Conservation (phyloP, 2,113 vertebrate genomes). For the Malurus melanocephalus region DNA sequence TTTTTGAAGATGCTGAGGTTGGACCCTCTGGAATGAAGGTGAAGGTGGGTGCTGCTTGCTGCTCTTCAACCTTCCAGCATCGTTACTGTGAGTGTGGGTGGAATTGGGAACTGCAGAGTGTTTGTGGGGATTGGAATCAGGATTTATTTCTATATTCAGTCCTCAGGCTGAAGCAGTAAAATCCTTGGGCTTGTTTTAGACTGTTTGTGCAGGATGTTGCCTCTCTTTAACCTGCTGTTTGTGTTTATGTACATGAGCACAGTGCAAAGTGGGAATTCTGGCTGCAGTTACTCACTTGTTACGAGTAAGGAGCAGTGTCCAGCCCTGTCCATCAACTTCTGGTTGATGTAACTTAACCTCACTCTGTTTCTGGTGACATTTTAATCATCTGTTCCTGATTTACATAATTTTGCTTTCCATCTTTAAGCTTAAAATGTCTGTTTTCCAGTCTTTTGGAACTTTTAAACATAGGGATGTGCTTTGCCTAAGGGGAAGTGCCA, state of each 20-base stretch:
- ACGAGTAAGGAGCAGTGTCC: neutral
- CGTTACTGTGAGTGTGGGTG: accelerated
- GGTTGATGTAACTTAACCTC: neutral
- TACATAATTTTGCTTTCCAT: neutral
- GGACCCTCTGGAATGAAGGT: neutral
- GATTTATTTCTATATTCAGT: neutral
- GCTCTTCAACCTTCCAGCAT: neutral
- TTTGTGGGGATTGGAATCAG: neutral
- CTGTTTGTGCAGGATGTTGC: neutral
- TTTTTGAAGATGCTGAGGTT: neutral
- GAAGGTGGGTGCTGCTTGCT: neutral
- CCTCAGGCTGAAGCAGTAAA: neutral
- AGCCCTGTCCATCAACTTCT: neutral
- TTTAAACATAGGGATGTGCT: neutral
- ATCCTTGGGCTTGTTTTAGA: neutral
- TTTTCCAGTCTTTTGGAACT: neutral
- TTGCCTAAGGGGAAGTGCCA: neutral
- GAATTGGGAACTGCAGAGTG: accelerated
- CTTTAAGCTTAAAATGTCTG: neutral
- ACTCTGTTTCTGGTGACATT: neutral
- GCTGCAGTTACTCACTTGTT: neutral
- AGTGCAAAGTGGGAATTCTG: neutral
- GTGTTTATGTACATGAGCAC: accelerated
- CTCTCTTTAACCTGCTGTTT: neutral
- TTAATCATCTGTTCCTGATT: neutral